Conservation (phyloP, 2,888 invertebrate genomes). For the Drosophila birchii region DNA sequence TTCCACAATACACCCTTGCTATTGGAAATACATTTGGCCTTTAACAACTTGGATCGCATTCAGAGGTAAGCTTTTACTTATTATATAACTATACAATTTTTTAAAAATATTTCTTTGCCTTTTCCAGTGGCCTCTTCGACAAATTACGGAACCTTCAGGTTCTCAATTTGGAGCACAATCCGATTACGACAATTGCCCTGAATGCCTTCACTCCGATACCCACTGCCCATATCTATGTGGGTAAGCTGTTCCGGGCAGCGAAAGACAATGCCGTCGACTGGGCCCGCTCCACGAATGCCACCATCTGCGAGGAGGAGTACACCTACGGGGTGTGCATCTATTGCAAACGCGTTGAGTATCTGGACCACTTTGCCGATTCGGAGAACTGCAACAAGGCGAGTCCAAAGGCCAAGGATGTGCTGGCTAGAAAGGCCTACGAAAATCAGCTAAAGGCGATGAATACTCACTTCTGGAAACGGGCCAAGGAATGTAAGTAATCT, state of each 20-base stretch:
- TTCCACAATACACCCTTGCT: conserved; percentile 60
- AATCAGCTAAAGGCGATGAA: conserved; percentile 48
- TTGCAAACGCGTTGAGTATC: conserved; percentile 67
- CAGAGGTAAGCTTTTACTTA: conserved; percentile 51
- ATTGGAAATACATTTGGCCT: conserved; percentile 65
- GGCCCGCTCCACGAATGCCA: conserved; percentile 64
- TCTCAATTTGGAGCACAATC: conserved; percentile 69
- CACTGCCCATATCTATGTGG: conserved; percentile 65
- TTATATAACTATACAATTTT: not conserved
- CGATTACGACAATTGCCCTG: conserved; percentile 62
- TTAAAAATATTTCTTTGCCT: not conserved
- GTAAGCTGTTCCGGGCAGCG: conserved; percentile 49
- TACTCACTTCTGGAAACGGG: conserved; percentile 27
- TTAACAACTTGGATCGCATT: conserved; percentile 66
- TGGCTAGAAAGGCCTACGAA: conserved; percentile 55
- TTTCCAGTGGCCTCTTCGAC: conserved; percentile 62
- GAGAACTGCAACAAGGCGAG: conserved; percentile 66
- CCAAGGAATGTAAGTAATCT: conserved; percentile 43
- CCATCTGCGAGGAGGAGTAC: conserved; percentile 70
- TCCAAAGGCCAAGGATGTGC: conserved; percentile 45
- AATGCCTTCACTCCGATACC: conserved; percentile 59
- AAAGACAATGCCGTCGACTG: conserved; percentile 58
- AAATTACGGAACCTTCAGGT: conserved; percentile 61
- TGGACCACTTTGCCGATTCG: conserved; percentile 66
- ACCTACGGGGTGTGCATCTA: conserved; percentile 66